Percentiles rank a stretch among this genome's conserved stretches.
Conservation (phyloP, 2,113 vertebrate species). For the Pteropus alecto region DNA sequence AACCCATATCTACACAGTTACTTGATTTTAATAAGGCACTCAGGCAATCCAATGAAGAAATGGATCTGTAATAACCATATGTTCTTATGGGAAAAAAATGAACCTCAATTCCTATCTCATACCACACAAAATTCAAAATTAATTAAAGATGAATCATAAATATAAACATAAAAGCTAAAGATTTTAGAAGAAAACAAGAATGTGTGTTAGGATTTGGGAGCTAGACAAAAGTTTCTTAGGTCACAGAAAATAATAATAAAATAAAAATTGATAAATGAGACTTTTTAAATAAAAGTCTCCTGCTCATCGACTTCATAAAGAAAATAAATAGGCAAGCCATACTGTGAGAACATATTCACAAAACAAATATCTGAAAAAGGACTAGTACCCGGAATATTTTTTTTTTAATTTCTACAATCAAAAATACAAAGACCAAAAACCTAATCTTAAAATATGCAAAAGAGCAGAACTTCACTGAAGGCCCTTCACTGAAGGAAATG, state of each 20-base stretch:
- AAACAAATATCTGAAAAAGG: not conserved
- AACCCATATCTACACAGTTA: not conserved
- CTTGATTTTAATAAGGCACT: not conserved
- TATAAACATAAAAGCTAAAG: not conserved
- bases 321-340: not conserved
- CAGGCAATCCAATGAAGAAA: not conserved
- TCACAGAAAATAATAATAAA: not conserved
- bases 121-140: not conserved
- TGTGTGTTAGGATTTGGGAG: no score
- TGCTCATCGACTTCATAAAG: not conserved
- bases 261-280: not conserved
- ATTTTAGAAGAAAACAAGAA: not conserved
- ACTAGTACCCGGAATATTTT: not conserved
- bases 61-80: not conserved
- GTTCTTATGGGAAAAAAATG: not conserved
- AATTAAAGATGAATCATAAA: not conserved
- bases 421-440: not conserved
- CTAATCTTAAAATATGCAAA: not conserved
- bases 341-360: not conserved
- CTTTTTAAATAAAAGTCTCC: not conserved
- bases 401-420: not conserved
- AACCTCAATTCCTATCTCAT: not conserved
- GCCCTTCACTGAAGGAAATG: not conserved
- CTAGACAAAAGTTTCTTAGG: not conserved
- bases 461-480: not conserved